These are phyloP conservation scores for Tauraco hartlaubi DNA, from an alignment of 2,797 vertebrate species.

Conservation along the genomic window DNA sequence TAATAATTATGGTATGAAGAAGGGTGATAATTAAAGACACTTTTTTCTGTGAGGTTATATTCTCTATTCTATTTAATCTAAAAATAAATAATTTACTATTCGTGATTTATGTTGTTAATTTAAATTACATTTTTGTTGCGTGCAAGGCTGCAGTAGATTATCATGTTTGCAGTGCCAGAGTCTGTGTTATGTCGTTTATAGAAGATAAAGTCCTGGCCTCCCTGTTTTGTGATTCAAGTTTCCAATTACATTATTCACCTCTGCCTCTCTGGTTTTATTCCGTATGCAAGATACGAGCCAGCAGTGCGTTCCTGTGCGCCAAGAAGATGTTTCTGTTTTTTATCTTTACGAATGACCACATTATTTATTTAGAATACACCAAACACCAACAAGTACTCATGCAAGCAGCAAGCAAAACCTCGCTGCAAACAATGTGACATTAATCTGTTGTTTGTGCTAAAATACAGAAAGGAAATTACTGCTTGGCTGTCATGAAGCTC, in stretches of 20 bases:
- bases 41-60: not conserved
- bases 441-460: slow-evolving; percentile 55
- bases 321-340: not conserved
- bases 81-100: not conserved
- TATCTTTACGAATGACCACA: not conserved
- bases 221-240: not conserved
- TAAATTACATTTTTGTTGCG: not conserved
- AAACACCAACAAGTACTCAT: not conserved
- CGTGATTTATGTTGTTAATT: slow-evolving; percentile 1
- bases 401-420: not conserved
- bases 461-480: slow-evolving; percentile 53
- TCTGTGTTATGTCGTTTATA: not conserved
- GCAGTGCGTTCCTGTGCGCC: not conserved
- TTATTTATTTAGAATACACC: not conserved
- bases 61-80: not conserved
- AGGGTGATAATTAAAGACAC: not conserved
- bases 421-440: slow-evolving; percentile 21
- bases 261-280: not conserved
- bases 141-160: not conserved
- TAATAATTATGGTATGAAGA: not conserved
- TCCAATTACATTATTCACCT: not conserved
- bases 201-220: not conserved
- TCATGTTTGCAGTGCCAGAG: not conserved
- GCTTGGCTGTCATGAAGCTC: slow-evolving; percentile 34
- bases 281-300: fast-evolving